Evolutionary conservation across 1,140 invertebrate genomes (phyloP).

Genomic region (Scylla paramamosain): DNA sequence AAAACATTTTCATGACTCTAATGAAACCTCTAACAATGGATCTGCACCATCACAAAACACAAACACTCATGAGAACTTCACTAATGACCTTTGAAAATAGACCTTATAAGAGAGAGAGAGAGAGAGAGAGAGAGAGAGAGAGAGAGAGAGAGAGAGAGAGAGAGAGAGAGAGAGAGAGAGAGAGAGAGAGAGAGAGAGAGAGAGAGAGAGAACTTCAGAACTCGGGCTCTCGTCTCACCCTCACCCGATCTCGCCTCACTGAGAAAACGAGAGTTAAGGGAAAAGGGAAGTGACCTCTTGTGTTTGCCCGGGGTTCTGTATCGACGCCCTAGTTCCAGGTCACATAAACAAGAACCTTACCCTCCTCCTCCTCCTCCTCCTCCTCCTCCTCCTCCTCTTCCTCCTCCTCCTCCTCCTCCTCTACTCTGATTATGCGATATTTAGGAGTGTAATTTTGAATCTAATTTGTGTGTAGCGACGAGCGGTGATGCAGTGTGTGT

Average conservation of each 20-base stretch:
- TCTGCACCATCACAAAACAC: too few relatives aligned
- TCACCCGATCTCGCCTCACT: too few relatives aligned
- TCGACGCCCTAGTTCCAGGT: neutral
- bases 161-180: slow-evolving; percentile 27
- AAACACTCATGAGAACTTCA: too few relatives aligned
- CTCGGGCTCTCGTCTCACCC: too few relatives aligned
- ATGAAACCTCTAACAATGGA: too few relatives aligned
- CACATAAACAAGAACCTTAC: neutral
- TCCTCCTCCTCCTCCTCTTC: neutral
- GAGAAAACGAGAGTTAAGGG: too few relatives aligned
- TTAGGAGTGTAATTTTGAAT: slow-evolving; percentile 39
- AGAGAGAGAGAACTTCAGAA: neutral
- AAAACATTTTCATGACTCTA: too few relatives aligned
- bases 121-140: slow-evolving; percentile 50
- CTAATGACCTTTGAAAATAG: too few relatives aligned
- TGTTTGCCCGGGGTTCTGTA: neutral
- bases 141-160: slow-evolving; percentile 50
- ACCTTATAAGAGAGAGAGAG: slow-evolving; percentile 38
- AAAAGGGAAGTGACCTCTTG: neutral
- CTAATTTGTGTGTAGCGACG: slow-evolving; percentile 31
- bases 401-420: neutral
- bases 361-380: neutral
- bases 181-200: neutral
- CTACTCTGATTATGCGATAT: neutral
- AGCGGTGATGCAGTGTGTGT: neutral